These are phyloP conservation scores for Troglohyphantes excavatus DNA, from an alignment of 2,888 invertebrate species.

Conservation along the genomic window DNA sequence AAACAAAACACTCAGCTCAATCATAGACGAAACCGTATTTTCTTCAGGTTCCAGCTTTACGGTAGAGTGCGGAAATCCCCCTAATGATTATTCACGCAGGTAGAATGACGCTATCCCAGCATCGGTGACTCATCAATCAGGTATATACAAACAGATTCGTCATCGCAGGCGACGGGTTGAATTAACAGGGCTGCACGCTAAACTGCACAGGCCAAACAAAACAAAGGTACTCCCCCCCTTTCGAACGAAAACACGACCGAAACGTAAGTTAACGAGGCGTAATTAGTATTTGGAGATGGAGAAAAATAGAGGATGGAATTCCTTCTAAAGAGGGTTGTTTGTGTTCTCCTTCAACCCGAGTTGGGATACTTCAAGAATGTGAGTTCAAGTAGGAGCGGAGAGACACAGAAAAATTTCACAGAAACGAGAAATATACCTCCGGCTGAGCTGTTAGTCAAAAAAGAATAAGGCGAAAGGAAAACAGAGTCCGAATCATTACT, in stretches of 20 bases:
- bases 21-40: not conserved
- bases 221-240: not conserved
- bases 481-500: conserved; percentile 37
- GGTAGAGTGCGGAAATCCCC: conserved; percentile 42
- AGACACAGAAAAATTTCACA: not conserved
- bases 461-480: not conserved
- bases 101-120: conserved; percentile 37
- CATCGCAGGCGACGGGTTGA: not conserved
- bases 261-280: not conserved
- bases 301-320: too few relatives aligned
- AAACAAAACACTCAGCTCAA: not conserved
- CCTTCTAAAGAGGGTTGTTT: too few relatives aligned
- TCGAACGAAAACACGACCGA: not conserved
- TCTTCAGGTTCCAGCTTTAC: not conserved
- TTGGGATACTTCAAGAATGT: not conserved
- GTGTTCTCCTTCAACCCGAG: too few relatives aligned
- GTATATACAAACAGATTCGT: conserved; percentile 23
- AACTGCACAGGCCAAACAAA: not conserved
- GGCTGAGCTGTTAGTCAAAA: too few relatives aligned
- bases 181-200: conserved; percentile 1
- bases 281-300: not conserved
- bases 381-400: not conserved
- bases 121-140: conserved; percentile 35
- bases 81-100: conserved; percentile 49
- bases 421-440: too few relatives aligned